phyloP scores from a whole-genome alignment of 1,140 invertebrate species.

The Scylla paramamosain region DNA sequence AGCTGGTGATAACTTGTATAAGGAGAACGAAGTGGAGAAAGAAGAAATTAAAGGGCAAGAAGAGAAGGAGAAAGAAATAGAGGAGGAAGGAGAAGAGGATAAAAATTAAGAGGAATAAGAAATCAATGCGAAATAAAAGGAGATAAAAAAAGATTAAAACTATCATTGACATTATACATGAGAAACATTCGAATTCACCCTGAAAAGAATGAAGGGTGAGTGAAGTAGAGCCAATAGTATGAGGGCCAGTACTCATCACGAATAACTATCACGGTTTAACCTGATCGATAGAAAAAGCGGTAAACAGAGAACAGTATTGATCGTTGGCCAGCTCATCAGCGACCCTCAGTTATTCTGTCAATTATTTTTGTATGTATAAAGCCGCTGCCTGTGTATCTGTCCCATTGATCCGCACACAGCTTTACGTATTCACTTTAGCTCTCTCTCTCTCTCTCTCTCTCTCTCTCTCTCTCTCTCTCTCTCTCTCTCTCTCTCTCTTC shows the following conservation, averaged over 20 bases:
- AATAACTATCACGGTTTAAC: too few relatives aligned
- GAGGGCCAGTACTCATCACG: too few relatives aligned
- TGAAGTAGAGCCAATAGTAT: too few relatives aligned
- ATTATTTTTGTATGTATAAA: not conserved
- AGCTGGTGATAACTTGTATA: too few relatives aligned
- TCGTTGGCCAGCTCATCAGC: not conserved
- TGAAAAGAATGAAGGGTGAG: too few relatives aligned
- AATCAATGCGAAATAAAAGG: not conserved
- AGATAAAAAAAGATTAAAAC: not conserved
- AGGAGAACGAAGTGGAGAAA: constrained; percentile 12
- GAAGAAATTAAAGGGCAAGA: not conserved
- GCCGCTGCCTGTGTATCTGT: not conserved
- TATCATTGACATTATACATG: not conserved
- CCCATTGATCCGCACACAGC: not conserved
- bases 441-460: constrained; percentile 5
- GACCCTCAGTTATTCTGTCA: not conserved
- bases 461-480: not conserved
- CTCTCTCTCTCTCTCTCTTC: not conserved
- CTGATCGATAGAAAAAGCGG: too few relatives aligned
- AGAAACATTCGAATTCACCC: too few relatives aligned
- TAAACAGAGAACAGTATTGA: not conserved
- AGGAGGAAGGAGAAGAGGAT: not conserved
- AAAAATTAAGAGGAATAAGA: not conserved
- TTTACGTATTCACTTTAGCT: not conserved
- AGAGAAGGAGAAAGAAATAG: not conserved